Evolutionary conservation across 2,113 vertebrate genomes (phyloP).

Genomic region (Neolamprologus toae): DNA sequence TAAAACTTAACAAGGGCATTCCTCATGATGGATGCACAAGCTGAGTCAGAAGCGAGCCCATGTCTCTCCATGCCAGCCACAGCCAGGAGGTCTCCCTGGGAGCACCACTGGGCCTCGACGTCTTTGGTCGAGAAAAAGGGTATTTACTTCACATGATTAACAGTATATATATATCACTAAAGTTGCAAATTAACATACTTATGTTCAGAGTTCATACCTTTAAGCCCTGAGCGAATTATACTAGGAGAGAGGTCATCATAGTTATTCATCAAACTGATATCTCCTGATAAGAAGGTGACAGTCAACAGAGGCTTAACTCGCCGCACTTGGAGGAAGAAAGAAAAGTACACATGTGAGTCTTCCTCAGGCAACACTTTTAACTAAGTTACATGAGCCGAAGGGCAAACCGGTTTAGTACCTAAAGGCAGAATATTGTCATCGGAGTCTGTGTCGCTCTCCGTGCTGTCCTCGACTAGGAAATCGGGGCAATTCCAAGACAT

Average conservation of each 20-base stretch:
- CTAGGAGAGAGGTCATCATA: slow-evolving; percentile 93
- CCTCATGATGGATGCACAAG: slow-evolving; percentile 77
- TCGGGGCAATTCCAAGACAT: slow-evolving; percentile 99
- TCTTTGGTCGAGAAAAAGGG: slow-evolving; percentile 68
- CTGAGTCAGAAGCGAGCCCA: slow-evolving; percentile 75
- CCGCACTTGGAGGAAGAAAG: slow-evolving; percentile 70
- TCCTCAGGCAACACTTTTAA: neutral
- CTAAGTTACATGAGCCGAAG: neutral
- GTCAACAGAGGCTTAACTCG: slow-evolving; percentile 90
- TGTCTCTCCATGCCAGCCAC: slow-evolving; percentile 95
- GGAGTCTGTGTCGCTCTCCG: slow-evolving; percentile 92
- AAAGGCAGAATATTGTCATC: slow-evolving; percentile 88
- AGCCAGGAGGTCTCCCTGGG: slow-evolving; percentile 92
- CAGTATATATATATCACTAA: neutral
- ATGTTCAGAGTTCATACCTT: slow-evolving; percentile 61
- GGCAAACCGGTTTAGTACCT: slow-evolving; percentile 64
- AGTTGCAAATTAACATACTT: neutral
- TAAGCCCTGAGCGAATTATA: slow-evolving; percentile 89
- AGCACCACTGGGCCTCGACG: slow-evolving; percentile 97
- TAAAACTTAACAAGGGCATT: slow-evolving; percentile 95
- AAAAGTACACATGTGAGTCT: slow-evolving; percentile 7
- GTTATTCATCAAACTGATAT: slow-evolving; percentile 97
- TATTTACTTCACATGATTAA: neutral
- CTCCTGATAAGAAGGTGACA: slow-evolving; percentile 96
- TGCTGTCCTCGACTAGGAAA: slow-evolving; percentile 97